phyloP scores from a whole-genome alignment of 2,888 invertebrate species.

The Mesoligia furuncula region DNA sequence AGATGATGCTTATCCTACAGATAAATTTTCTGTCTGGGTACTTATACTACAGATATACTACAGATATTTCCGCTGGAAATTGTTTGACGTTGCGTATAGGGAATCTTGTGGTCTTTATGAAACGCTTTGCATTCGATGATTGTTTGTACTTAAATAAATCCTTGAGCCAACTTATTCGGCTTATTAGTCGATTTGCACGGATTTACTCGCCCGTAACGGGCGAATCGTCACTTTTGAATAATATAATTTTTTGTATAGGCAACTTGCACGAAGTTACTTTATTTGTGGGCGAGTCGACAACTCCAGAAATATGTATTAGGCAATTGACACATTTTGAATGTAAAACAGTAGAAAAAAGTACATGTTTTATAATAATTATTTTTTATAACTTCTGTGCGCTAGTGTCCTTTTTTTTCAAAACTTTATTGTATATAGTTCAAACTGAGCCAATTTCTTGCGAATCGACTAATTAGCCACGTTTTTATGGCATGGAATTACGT shows the following conservation, averaged over 20 bases:
- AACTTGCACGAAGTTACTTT: not conserved
- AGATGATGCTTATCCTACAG: not conserved
- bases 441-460: too few relatives aligned
- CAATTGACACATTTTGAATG: not conserved
- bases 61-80: slow-evolving; percentile 22
- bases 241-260: not conserved
- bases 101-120: not conserved
- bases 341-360: not conserved
- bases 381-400: too few relatives aligned
- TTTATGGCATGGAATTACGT: too few relatives aligned
- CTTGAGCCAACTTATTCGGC: not conserved
- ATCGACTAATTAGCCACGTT: not conserved
- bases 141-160: not conserved
- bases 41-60: too few relatives aligned
- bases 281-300: not conserved
- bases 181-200: not conserved
- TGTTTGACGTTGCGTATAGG: not conserved
- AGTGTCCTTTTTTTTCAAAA: too few relatives aligned
- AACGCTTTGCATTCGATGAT: not conserved
- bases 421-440: not conserved
- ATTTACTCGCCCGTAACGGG: not conserved
- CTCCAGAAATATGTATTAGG: not conserved
- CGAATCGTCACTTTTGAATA: not conserved
- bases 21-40: slow-evolving; percentile 2
- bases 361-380: not conserved